These are phyloP conservation scores for Pygmarrhopalites habei DNA, from an alignment of 1,140 invertebrate genomes.

Conservation along the genomic window DNA sequence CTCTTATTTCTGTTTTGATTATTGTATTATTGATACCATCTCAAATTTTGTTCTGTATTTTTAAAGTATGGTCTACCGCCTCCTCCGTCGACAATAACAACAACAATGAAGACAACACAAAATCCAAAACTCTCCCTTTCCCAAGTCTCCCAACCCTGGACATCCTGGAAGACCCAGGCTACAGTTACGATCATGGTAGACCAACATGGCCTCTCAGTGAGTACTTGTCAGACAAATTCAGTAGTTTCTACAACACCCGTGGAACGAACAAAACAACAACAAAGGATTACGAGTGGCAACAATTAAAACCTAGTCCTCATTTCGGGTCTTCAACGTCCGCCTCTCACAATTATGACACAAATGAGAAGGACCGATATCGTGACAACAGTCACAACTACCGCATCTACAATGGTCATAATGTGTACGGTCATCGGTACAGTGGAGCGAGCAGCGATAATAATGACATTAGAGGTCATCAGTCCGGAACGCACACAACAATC, in stretches of 20 bases:
- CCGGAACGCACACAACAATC: neutral
- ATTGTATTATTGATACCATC: too few species aligned
- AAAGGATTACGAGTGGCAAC: conserved; percentile 7
- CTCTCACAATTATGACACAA: neutral
- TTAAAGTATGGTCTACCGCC: too few species aligned
- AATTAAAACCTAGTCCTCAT: conserved; percentile 4
- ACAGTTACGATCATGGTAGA: neutral
- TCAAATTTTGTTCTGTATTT: too few species aligned
- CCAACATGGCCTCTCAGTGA: conserved; percentile 9
- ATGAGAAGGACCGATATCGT: too few species aligned
- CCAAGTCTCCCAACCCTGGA: neutral
- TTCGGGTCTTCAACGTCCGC: neutral
- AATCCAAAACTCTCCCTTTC: neutral
- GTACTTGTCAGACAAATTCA: conserved; percentile 6
- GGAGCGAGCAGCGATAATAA: too few species aligned
- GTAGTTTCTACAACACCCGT: neutral
- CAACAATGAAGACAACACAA: too few species aligned
- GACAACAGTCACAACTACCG: too few species aligned
- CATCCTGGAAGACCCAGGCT: conserved; percentile 3
- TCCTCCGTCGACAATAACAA: too few species aligned
- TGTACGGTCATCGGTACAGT: too few species aligned
- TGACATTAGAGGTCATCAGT: too few species aligned
- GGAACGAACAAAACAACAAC: neutral
- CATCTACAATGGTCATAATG: too few species aligned
- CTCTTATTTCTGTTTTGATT: too few species aligned